A percentile compares a stretch with the other conserved stretches of the same genome.
These are phyloP conservation scores for Gephyroberyx darwinii DNA, from an alignment of 2,797 vertebrate species.

Conservation along the genomic window DNA sequence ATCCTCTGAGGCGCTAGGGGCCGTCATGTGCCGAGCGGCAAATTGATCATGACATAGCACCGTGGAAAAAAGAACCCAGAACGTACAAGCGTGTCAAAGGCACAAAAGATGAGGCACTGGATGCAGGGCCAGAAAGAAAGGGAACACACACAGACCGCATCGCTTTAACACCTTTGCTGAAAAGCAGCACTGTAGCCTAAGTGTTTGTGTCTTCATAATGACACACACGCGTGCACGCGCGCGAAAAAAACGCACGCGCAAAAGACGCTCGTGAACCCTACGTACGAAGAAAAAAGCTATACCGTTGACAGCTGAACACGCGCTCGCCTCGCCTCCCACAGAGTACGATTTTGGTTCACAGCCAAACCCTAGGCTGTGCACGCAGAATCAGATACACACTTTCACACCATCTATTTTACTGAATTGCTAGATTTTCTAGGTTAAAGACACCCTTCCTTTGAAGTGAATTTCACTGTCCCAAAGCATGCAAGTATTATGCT, in stretches of 20 bases:
- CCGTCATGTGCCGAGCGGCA: constrained; percentile 80
- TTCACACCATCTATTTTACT: constrained; percentile 50
- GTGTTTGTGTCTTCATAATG: constrained; percentile 40
- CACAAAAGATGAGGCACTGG: constrained; percentile 73
- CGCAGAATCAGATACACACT: constrained; percentile 48
- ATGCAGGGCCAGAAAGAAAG: constrained; percentile 62
- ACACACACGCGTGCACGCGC: constrained; percentile 21
- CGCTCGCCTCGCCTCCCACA: constrained; percentile 4
- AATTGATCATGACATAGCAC: constrained; percentile 81
- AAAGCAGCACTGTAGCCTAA: constrained; percentile 50
- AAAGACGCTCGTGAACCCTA: constrained; percentile 1
- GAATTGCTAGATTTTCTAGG: constrained; percentile 67
- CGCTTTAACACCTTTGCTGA: constrained; percentile 55
- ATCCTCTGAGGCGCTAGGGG: constrained; percentile 76
- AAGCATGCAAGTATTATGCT: constrained; percentile 67
- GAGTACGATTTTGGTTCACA: constrained; percentile 24
- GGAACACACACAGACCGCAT: constrained; percentile 72
- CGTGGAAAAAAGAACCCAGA: constrained; percentile 64
- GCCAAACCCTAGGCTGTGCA: constrained; percentile 16
- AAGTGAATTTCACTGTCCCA: constrained; percentile 65
- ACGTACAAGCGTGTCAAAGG: constrained; percentile 75
- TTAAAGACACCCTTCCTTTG: constrained; percentile 71
- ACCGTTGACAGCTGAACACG: neutral
- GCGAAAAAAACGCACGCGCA: neutral
- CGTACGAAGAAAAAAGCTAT: neutral